Evolutionary conservation across 2,797 vertebrate species (phyloP).

Genomic region (Craterocephalus amniculus): DNA sequence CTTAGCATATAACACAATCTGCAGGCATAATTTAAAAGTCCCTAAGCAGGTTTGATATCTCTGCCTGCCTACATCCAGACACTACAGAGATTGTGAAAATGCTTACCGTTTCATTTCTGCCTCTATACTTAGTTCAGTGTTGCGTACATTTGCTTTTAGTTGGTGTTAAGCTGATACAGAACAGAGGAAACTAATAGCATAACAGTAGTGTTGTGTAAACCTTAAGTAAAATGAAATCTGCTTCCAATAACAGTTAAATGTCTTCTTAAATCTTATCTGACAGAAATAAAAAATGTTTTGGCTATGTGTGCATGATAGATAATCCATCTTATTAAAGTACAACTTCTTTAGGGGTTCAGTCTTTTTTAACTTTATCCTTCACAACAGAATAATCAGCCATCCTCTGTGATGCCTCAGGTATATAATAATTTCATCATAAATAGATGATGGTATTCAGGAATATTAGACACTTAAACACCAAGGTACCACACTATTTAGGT

Average conservation of each 20-base stretch:
- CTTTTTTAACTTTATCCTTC: background rate
- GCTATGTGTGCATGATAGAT: background rate
- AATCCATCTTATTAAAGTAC: background rate
- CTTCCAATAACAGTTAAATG: background rate
- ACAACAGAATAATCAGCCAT: background rate
- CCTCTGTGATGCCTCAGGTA: background rate
- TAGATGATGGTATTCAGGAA: background rate
- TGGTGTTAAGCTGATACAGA: conserved; percentile 49
- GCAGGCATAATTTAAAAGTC: conserved; percentile 70
- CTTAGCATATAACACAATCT: conserved; percentile 73
- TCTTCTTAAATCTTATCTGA: background rate
- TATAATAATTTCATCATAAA: too few relatives aligned
- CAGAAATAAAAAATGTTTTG: background rate
- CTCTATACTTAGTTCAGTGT: conserved; percentile 50
- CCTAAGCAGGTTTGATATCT: conserved; percentile 62
- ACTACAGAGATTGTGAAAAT: conserved; percentile 60
- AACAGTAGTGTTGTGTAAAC: conserved; percentile 12
- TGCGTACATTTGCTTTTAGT: conserved; percentile 45
- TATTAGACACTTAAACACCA: background rate
- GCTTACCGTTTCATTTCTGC: conserved; percentile 62
- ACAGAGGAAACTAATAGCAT: conserved; percentile 25
- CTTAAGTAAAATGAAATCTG: background rate
- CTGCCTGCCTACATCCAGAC: conserved; percentile 63
- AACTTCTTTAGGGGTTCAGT: background rate
- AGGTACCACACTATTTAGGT: background rate